Evolutionary conservation across 1,140 invertebrate species (phyloP), one percentile per base, ranked within the genome.

Genomic region (Ericerus pela): DNA sequence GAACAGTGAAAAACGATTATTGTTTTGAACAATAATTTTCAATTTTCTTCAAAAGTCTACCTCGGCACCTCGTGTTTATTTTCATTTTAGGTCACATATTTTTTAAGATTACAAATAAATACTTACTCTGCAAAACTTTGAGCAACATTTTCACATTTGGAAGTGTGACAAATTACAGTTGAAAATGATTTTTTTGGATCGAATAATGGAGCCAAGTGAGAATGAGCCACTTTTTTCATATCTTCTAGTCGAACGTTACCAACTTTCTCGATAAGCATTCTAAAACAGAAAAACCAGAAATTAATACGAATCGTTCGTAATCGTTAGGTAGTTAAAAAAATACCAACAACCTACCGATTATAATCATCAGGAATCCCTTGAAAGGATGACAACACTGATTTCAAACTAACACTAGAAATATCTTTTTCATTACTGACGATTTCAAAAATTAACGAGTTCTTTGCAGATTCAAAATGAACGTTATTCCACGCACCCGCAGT

Each of bases 361-460:
- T n/a, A n/a, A n/a, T n/a, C n/a, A n/a, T n/a, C n/a, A n/a, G n/a
- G n/a, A n/a, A n/a, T n/a, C n/a, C n/a, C n/a, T n/a, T n/a, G n/a
- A n/a, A n/a, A n/a, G n/a, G n/a, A n/a, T n/a, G n/a, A n/a, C 30
- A n/a, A 33, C 30, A 33, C n/a, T 33, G 8, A 8, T 33, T 33
- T 10, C 30, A n/a, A 10, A n/a, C 30, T 33, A 33, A n/a, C 30
- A n/a, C 8, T 33, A 33, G n/a, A 33, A 33, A 33, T 33, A n/a
- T 33, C 84, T 61, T 86, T 82, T 67, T 91, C 84, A 58, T 77
- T 70, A 58, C 84, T 78, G 56, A 93, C 85, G 8, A 89, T 78
- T 66, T 91, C 82, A 70, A 84, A 93, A 38, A 92, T 79, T 1
- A 89, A 68, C 11, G 87, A 89, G 63, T 85, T 86, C 64, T 81